Evolutionary conservation across 2,797 vertebrate genomes (phyloP).

Genomic region (Apogon hyalosoma): DNA sequence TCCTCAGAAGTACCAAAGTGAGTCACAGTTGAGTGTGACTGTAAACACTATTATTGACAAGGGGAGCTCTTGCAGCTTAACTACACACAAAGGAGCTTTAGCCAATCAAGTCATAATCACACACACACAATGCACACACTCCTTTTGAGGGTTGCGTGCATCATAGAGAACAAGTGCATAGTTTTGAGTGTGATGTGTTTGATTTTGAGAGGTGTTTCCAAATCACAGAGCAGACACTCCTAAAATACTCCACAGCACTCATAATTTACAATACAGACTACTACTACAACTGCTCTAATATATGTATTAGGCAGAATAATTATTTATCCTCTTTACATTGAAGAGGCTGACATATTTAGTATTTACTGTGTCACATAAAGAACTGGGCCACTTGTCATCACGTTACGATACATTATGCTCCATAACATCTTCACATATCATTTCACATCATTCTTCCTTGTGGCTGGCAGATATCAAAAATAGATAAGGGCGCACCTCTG

Average conservation of each 20-base stretch:
- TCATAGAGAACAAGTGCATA: conserved; percentile 22
- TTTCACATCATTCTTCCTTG: conserved; percentile 33
- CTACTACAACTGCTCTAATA: conserved; percentile 4
- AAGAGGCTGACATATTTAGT: conserved; percentile 3
- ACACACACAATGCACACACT: conserved; percentile 23
- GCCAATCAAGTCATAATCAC: conserved; percentile 36
- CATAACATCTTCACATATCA: conserved; percentile 8
- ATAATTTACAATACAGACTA: conserved; percentile 19
- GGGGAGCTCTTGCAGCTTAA: conserved; percentile 65
- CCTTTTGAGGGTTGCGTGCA: conserved; percentile 31
- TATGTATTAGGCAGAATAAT: not conserved
- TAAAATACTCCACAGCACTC: conserved; percentile 37
- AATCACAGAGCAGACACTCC: conserved; percentile 18
- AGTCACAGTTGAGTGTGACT: conserved; percentile 66
- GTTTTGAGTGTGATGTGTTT: conserved; percentile 18
- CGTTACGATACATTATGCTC: conserved; percentile 1
- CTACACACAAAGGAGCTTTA: conserved; percentile 56
- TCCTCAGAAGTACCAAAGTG: conserved; percentile 71
- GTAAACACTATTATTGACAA: conserved; percentile 78
- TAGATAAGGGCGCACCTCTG: conserved; percentile 62
- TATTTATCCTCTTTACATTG: not conserved
- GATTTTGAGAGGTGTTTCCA: conserved; percentile 38
- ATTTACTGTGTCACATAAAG: conserved; percentile 20
- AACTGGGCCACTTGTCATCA: not conserved
- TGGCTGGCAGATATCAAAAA: conserved; percentile 57